Base-by-base conservation (phyloP, 2,113 vertebrate species). In the Zingel zingel region DNA sequence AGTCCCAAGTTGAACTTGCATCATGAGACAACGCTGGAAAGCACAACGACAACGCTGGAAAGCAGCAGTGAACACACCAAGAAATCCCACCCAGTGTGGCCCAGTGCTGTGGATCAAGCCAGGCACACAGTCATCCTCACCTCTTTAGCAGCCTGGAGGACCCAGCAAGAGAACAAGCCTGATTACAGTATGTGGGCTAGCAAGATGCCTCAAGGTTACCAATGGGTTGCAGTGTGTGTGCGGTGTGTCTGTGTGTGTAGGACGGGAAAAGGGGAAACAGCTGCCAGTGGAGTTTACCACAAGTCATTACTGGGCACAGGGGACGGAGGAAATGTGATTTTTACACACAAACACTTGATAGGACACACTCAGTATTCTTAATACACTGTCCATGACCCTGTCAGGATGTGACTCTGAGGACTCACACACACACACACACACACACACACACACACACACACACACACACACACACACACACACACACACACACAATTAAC, bases 281-380 rank as follows among this genome's bases (percentile, higher is more conserved):
- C 95, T 95, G 94, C 88, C 81, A 77, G 59, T 58, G 82, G 82
- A 84, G 83, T 89, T 93, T 77, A 85, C 73, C 69, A 88, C 83
- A 76, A 88, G 85, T 89, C 92, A 89, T 87, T 73, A 90, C 75
- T 81, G 80, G 82, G 71, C 90, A 89, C 87, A 62, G 59, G 84
- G 87, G 82, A 85, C 62, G 89, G 82, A 92, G 92, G 92, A 94
- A 95, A 93, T 88, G 81, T 86, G 88, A 82, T 90, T 84, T 89
- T 85, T 81, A 89, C 81, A 71, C 83, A 85, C 79, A 87, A 74
- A 85, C 79, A 81, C 81, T 90, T 84, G 85, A 86, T 79, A 82
- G 79, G 79, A 84, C 78, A 48, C 68, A 77, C 77, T 73, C 66
- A 57, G 66, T 74, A 84, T 87, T 89, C 79, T 89, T 89, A 81